phyloP scores from a whole-genome alignment of 2,113 vertebrate species.

The Dasyurus viverrinus region DNA sequence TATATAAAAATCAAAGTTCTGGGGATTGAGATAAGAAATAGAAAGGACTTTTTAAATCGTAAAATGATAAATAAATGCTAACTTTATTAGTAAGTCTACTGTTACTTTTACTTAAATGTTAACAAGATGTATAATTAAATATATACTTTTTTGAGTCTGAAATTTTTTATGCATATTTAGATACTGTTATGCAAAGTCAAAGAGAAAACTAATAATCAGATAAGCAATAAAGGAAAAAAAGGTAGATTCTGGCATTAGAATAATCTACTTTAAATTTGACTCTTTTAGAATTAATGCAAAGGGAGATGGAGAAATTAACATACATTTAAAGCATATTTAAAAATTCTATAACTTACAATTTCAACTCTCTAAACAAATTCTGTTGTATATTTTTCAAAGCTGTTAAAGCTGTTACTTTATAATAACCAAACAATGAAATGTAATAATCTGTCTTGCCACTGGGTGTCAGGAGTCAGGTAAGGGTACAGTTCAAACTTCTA shows the following conservation, averaged over 20 bases:
- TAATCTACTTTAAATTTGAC: background rate
- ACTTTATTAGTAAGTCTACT: background rate
- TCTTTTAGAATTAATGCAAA: background rate
- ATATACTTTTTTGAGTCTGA: background rate
- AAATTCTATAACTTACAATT: background rate
- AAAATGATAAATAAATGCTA: background rate
- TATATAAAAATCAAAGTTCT: slow-evolving; percentile 23
- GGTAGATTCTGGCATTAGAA: background rate
- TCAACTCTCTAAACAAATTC: background rate
- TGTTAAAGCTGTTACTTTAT: slow-evolving; percentile 43
- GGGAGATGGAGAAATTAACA: background rate
- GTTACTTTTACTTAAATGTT: background rate
- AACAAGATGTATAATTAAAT: background rate
- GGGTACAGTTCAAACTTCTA: slow-evolving; percentile 51
- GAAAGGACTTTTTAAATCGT: background rate
- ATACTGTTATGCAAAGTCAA: background rate
- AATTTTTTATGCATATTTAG: background rate
- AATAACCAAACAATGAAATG: slow-evolving; percentile 50
- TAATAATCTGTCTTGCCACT: slow-evolving; percentile 34
- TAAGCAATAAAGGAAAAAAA: background rate
- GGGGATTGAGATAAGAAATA: background rate
- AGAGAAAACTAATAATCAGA: background rate
- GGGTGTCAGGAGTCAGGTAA: background rate
- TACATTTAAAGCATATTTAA: background rate
- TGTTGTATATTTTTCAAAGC: background rate